These are phyloP conservation scores for Garra rufa DNA, from an alignment of 2,113 vertebrate genomes.

Conservation along the genomic window DNA sequence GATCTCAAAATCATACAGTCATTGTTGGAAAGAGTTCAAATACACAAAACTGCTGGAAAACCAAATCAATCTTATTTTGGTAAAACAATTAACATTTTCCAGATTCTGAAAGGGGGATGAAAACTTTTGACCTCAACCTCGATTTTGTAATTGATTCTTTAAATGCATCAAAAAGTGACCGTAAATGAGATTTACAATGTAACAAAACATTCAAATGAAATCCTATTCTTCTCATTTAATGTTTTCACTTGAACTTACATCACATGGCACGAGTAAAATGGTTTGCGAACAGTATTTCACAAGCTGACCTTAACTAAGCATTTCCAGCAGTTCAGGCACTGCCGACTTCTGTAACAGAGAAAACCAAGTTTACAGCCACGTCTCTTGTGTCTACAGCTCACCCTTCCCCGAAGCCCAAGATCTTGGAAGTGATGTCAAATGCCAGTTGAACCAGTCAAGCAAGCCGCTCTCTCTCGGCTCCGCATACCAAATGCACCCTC, in stretches of 20 bases:
- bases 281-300: background rate
- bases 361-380: background rate
- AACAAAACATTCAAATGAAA: background rate
- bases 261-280: background rate
- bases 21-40: too few species aligned
- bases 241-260: background rate
- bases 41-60: too few species aligned
- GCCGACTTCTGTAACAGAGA: background rate
- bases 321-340: background rate
- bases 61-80: too few species aligned
- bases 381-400: background rate
- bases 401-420: slow-evolving; percentile 42
- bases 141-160: too few species aligned
- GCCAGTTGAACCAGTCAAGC: slow-evolving; percentile 58
- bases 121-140: too few species aligned
- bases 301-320: background rate
- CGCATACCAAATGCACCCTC: slow-evolving; percentile 57
- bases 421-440: slow-evolving; percentile 63
- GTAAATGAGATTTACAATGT: too few species aligned
- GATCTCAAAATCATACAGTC: too few species aligned
- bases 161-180: too few species aligned
- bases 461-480: slow-evolving; percentile 47
- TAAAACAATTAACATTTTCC: too few species aligned
- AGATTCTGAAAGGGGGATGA: too few species aligned
- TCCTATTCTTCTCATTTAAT: background rate